These are phyloP conservation scores for Plecturocebus donacophilus DNA, from an alignment of 2,113 vertebrate genomes.

Conservation along the genomic window DNA sequence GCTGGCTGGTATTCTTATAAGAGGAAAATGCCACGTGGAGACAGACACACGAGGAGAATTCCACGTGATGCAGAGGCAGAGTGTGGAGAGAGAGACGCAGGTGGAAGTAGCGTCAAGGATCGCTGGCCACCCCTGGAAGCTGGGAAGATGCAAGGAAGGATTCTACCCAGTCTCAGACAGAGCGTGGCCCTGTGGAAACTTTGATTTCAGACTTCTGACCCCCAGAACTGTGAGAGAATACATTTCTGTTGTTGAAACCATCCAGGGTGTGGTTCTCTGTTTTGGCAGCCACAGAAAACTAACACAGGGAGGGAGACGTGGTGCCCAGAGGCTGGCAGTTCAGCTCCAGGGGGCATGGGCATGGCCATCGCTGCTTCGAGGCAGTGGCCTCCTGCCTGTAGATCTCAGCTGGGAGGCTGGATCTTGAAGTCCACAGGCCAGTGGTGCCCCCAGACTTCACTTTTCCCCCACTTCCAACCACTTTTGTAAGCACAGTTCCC, in stretches of 20 bases:
- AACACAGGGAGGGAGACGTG: neutral
- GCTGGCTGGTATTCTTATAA: neutral
- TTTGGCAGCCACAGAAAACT: neutral
- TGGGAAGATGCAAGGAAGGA: neutral
- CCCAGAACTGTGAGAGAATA: neutral
- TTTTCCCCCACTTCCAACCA: neutral
- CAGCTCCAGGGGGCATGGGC: neutral
- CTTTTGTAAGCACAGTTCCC: neutral
- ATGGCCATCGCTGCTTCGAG: rapidly evolving
- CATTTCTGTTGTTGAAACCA: neutral
- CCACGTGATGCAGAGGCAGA: neutral
- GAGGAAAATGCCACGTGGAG: neutral
- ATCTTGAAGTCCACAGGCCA: neutral
- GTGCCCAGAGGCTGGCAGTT: neutral
- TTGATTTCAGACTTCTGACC: neutral
- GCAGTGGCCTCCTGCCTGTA: neutral
- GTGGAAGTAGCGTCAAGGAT: neutral
- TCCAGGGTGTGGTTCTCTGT: neutral
- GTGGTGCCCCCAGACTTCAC: neutral
- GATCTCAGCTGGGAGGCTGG: neutral
- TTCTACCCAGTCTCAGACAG: neutral
- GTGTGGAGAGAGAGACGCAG: neutral
- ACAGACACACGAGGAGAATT: neutral
- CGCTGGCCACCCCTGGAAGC: neutral
- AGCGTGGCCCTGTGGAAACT: neutral